Evolutionary conservation across 2,888 invertebrate species (phyloP).

Genomic region (Pammene fasciana): DNA sequence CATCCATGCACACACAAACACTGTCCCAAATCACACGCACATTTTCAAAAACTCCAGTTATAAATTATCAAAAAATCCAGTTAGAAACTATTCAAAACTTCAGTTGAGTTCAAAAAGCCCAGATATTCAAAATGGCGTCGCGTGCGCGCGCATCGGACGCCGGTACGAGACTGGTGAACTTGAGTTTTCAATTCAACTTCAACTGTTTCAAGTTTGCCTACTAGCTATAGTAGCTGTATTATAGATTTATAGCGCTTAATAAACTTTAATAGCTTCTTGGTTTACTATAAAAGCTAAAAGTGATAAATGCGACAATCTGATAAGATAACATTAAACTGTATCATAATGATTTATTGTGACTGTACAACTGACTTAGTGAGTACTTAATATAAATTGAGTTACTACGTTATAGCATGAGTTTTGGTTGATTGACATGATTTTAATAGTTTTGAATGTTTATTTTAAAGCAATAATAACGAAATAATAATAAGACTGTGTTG

Average conservation of each 20-base stretch:
- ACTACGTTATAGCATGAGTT: no score
- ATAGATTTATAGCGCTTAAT: neutral
- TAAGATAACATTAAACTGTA: no score
- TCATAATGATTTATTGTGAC: no score
- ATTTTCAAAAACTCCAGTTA: slow-evolving; percentile 30
- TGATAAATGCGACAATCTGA: no score
- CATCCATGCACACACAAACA: slow-evolving; percentile 39
- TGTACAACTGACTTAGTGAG: no score
- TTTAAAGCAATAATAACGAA: no score
- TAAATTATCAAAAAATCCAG: slow-evolving; percentile 18
- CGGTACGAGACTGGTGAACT: slow-evolving; percentile 48
- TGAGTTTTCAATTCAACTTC: no score
- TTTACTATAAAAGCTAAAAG: neutral
- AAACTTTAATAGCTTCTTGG: neutral
- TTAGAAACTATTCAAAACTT: slow-evolving; percentile 9
- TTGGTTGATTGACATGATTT: no score
- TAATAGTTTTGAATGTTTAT: no score
- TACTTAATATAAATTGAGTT: no score
- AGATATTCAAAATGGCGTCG: slow-evolving; percentile 9
- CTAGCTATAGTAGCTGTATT: slow-evolving; percentile 29
- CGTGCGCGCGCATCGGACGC: slow-evolving; percentile 40
- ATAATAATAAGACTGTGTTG: no score
- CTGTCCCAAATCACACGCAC: slow-evolving; percentile 41
- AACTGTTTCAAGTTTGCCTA: slow-evolving; percentile 51
- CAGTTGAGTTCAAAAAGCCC: slow-evolving; percentile 16